Evolutionary conservation across 1,140 invertebrate species (phyloP).

Genomic region (Riptortus pedestris): DNA sequence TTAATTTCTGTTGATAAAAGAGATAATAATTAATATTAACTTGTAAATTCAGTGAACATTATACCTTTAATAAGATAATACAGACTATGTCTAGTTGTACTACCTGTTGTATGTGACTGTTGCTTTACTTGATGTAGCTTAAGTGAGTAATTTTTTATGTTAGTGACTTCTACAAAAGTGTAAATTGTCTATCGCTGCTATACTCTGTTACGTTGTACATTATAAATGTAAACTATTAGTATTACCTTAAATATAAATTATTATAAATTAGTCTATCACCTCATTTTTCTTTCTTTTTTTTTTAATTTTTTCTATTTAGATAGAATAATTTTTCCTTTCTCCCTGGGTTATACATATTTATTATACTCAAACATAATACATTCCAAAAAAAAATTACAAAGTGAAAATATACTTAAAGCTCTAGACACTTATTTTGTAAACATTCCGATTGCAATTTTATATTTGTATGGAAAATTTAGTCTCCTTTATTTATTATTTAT

Average conservation of each 20-base stretch:
- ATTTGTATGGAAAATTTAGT: slow-evolving; percentile 9
- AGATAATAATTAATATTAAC: slow-evolving; percentile 27
- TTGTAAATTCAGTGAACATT: slow-evolving; percentile 24
- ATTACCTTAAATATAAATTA: slow-evolving; percentile 11
- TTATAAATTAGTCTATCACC: background rate
- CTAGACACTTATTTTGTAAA: slow-evolving; percentile 13
- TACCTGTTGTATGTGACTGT: slow-evolving; percentile 26
- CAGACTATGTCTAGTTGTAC: slow-evolving; percentile 25
- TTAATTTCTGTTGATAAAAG: slow-evolving; percentile 16
- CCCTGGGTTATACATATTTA: background rate
- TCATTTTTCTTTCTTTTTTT: background rate
- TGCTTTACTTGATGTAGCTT: slow-evolving; percentile 28
- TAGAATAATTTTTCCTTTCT: background rate
- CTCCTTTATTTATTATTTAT: background rate
- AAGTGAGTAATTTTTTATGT: slow-evolving; percentile 18
- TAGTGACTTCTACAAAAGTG: slow-evolving; percentile 13
- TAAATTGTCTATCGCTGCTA: slow-evolving; percentile 17
- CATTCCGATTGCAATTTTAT: slow-evolving; percentile 10
- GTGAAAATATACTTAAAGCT: background rate
- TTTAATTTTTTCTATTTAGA: background rate
- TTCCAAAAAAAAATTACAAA: background rate
- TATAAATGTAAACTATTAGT: slow-evolving; percentile 12
- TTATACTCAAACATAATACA: background rate
- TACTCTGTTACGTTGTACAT: slow-evolving; percentile 22
- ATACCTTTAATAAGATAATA: slow-evolving; percentile 17